Evolutionary conservation across 2,797 vertebrate genomes (phyloP).

Genomic region (Acanthurus leucopareius): DNA sequence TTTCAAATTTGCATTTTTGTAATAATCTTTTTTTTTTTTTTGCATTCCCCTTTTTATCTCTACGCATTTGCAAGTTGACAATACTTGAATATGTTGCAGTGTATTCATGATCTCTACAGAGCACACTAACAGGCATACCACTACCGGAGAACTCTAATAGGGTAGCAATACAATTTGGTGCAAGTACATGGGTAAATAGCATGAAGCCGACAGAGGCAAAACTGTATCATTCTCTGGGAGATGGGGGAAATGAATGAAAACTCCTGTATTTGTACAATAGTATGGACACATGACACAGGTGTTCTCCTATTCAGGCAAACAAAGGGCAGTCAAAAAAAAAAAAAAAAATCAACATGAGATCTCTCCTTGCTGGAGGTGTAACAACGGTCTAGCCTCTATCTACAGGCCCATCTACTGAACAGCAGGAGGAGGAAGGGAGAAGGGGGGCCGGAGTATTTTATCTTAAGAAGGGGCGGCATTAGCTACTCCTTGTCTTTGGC

Average conservation of each 20-base stretch:
- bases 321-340: slow-evolving; percentile 89
- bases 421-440: slow-evolving; percentile 63
- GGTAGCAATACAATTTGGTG: slow-evolving; percentile 94
- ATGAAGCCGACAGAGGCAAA: slow-evolving; percentile 90
- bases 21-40: slow-evolving; percentile 61
- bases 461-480: slow-evolving; percentile 91
- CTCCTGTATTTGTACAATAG: slow-evolving; percentile 89
- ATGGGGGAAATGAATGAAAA: slow-evolving; percentile 84
- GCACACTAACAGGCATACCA: slow-evolving; percentile 94
- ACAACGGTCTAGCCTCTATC: slow-evolving; percentile 79
- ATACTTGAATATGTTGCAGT: slow-evolving; percentile 95
- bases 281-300: slow-evolving; percentile 89
- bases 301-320: slow-evolving; percentile 94
- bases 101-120: slow-evolving; percentile 90
- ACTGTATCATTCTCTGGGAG: slow-evolving; percentile 93
- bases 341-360: slow-evolving; percentile 85
- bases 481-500: slow-evolving; percentile 94
- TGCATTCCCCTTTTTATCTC: slow-evolving; percentile 86
- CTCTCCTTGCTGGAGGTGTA: slow-evolving; percentile 79
- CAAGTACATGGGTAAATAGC: slow-evolving; percentile 91
- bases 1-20: slow-evolving; percentile 81
- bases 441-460: slow-evolving; percentile 90
- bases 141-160: slow-evolving; percentile 91
- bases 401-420: slow-evolving; percentile 81
- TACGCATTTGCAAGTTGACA: slow-evolving; percentile 99